A percentile compares a stretch with the other conserved stretches of the same genome.
Evolutionary conservation across 2,797 vertebrate genomes (phyloP).

Genomic region (Aphelocoma californica): DNA sequence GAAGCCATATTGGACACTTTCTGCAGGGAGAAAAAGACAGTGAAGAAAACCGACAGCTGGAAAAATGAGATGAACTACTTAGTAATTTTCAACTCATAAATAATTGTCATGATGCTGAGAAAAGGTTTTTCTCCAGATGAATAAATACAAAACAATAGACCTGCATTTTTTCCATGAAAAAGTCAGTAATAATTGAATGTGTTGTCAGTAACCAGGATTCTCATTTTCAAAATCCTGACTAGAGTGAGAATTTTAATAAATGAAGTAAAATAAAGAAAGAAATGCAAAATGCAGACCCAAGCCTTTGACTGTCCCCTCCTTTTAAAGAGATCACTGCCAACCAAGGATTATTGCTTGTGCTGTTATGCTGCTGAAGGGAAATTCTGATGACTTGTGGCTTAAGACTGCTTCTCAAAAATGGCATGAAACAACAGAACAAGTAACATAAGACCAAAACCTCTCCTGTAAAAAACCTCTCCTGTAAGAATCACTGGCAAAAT

Average conservation of each 20-base stretch:
- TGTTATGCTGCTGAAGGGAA: not conserved
- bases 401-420: not conserved
- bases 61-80: constrained; percentile 16
- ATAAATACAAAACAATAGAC: constrained; percentile 7
- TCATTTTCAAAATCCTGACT: constrained; percentile 19
- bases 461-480: not conserved
- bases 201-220: not conserved
- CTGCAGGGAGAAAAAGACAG: not conserved
- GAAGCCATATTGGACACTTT: not conserved
- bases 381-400: not conserved
- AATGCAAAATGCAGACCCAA: not conserved
- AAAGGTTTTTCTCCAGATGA: constrained; percentile 30
- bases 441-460: not conserved
- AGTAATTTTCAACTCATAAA: constrained; percentile 5
- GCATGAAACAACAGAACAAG: not conserved
- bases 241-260: not conserved
- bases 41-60: not conserved
- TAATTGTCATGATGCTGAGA: constrained; percentile 2
- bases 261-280: not conserved
- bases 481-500: not conserved
- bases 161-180: not conserved
- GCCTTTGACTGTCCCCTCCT: not conserved
- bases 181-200: not conserved
- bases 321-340: not conserved
- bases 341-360: not conserved